phyloP scores from a whole-genome alignment of 2,888 invertebrate species.

The Norana najaformis region DNA sequence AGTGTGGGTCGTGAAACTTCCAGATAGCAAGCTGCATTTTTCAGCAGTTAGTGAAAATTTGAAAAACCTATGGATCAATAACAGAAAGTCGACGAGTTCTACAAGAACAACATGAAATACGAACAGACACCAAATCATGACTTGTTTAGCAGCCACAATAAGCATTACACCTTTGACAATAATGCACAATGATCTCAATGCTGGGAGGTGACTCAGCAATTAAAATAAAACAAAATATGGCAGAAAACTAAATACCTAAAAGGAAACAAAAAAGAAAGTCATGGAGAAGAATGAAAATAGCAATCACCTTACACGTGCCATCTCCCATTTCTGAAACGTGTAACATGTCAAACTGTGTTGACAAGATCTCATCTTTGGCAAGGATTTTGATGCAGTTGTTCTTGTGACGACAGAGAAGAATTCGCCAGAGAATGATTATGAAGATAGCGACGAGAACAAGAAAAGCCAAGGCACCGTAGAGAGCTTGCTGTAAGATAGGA shows the following conservation, averaged over 20 bases:
- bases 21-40: no score
- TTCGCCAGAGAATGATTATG: constrained; percentile 37
- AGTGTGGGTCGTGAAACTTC: no score
- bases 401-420: constrained; percentile 36
- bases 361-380: neutral
- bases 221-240: neutral
- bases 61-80: no score
- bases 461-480: constrained; percentile 36
- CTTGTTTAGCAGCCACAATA: neutral
- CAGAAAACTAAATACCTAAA: neutral
- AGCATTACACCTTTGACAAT: neutral
- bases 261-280: neutral
- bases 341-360: constrained; percentile 47
- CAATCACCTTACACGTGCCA: constrained; percentile 65
- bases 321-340: constrained; percentile 55
- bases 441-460: constrained; percentile 34
- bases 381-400: constrained; percentile 32
- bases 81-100: no score
- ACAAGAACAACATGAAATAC: no score
- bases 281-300: neutral
- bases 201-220: neutral
- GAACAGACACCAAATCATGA: no score
- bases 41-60: no score
- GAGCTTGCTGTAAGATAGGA: constrained; percentile 32
- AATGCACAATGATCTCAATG: neutral